Base-by-base conservation (phyloP, 1,140 invertebrate species). In the Bemisia tabaci region DNA sequence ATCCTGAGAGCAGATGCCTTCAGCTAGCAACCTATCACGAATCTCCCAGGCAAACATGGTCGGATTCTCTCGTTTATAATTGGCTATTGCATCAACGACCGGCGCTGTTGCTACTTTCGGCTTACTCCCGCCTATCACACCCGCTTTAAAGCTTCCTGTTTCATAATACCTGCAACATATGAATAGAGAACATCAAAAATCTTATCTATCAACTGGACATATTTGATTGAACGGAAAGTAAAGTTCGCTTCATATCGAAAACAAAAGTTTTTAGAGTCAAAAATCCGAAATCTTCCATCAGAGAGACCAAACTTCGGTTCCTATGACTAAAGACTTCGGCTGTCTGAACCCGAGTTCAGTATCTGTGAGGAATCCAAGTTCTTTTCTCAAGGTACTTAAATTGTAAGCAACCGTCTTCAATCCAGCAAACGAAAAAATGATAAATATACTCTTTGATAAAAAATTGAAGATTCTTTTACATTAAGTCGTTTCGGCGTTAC, bases 31-130 rank as follows among this genome's bases (percentile, higher is more conserved):
- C 79, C 95, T 84, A 80, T 99, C 96, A 48, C 97, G 82, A 74
- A 99, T 99, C 79, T 99, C 97, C 97, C 97, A 99, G 1, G 97
- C 97, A 78, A 99, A 99, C 95, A 99, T 98, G 22, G 96, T 99
- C 0, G 97, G 97, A 80, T 99, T 98, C 78, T 98, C 94, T 68
- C 94, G 83, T 78, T 99, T 99, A 83, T 99, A 99, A 71, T 93
- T 91, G 1, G 95, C 92, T 70, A 99, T 99, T 59, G 95, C 95
- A 75, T 98, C 94, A 26, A 99, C 97, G 12, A 99, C 97, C 61
- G 94, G 92, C 0, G 95, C 95, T 0, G 97, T 99, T 1, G 97
- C 97, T 26, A 99, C 97, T 80, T 99, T 99, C 11, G 97, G 97
- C 80, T 99, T 99, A 26, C 93, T 97, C 22, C 97, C 97, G 1